Percentiles rank a stretch among this genome's conserved stretches.
These are phyloP conservation scores for Hiodon alosoides DNA, from an alignment of 2,113 vertebrate species.

Conservation along the genomic window DNA sequence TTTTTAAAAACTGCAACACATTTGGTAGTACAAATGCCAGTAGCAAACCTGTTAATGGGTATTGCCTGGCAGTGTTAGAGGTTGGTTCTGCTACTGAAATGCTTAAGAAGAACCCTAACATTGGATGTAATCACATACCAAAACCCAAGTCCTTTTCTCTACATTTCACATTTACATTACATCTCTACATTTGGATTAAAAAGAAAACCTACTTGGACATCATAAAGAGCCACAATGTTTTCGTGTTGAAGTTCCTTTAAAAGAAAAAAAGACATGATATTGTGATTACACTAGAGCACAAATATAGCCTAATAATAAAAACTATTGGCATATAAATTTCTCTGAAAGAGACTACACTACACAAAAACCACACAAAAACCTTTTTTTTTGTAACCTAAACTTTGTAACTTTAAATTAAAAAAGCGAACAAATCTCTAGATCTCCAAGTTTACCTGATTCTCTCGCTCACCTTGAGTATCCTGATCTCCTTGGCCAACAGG, in stretches of 20 bases:
- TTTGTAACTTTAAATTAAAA: background rate
- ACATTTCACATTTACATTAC: no score
- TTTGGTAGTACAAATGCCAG: no score
- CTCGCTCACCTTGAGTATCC: constrained; percentile 88
- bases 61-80: no score
- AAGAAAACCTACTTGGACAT: constrained; percentile 81
- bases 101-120: no score
- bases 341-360: background rate
- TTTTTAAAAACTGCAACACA: no score
- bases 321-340: no score
- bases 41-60: no score
- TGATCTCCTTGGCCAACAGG: constrained; percentile 93
- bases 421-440: background rate
- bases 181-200: no score
- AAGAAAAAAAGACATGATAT: constrained; percentile 31
- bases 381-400: background rate
- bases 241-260: constrained; percentile 92
- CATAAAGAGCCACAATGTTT: constrained; percentile 93
- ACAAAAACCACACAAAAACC: background rate
- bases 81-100: no score
- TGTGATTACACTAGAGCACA: background rate
- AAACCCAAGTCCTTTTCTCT: no score
- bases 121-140: no score
- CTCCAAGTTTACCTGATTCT: background rate
- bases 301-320: no score